These are phyloP conservation scores for Barnardius zonarius DNA, from an alignment of 2,113 vertebrate species.

Conservation along the genomic window DNA sequence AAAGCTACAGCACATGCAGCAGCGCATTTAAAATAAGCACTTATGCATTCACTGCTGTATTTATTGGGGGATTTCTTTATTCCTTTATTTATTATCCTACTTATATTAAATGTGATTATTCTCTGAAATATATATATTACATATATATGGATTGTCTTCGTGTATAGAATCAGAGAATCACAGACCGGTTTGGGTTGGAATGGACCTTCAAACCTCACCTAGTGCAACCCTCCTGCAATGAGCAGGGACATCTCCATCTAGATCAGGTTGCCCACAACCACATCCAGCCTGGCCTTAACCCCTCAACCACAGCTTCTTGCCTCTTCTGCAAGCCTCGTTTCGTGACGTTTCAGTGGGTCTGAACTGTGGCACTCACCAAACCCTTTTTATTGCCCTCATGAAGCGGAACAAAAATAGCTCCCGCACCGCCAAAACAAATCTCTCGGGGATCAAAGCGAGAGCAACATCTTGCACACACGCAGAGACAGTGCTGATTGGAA, in stretches of 20 bases:
- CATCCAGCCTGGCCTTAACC: background rate
- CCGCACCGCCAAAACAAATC: background rate
- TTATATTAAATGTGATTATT: background rate
- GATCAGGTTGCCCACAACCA: background rate
- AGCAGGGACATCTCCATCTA: background rate
- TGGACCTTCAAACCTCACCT: background rate
- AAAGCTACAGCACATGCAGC: background rate
- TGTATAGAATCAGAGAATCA: background rate
- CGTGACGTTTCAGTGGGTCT: background rate
- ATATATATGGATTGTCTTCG: background rate
- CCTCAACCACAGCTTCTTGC: background rate
- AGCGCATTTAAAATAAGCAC: background rate
- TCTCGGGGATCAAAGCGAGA: background rate
- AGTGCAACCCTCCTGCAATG: background rate
- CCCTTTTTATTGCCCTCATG: background rate
- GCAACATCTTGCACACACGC: background rate
- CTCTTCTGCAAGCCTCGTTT: background rate
- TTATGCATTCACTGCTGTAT: background rate
- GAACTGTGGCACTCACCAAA: background rate
- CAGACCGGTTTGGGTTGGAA: background rate
- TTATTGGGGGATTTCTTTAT: background rate
- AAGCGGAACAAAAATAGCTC: conserved; percentile 9
- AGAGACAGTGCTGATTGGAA: background rate
- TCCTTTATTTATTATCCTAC: background rate
- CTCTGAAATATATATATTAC: background rate